phyloP scores from a whole-genome alignment of 2,113 vertebrate species.

The Indicator maculatus region DNA sequence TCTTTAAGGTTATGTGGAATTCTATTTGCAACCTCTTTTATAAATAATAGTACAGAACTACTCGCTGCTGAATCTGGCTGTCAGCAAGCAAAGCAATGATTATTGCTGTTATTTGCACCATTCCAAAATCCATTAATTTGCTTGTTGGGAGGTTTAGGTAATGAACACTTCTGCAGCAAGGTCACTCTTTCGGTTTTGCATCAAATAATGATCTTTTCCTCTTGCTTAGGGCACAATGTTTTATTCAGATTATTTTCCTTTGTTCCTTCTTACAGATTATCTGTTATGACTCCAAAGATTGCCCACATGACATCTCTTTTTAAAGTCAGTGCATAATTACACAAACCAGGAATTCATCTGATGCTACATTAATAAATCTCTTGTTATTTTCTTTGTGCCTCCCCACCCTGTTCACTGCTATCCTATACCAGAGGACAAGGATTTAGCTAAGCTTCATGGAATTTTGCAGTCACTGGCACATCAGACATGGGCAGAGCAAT shows the following conservation, averaged over 20 bases:
- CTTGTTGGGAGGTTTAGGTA: conserved; percentile 50
- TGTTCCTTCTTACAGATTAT: conserved; percentile 65
- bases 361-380: conserved; percentile 56
- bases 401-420: not conserved
- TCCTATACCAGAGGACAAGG: conserved; percentile 25
- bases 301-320: conserved; percentile 42
- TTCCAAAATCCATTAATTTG: conserved; percentile 68
- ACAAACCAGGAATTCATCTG: conserved; percentile 49
- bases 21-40: conserved; percentile 45
- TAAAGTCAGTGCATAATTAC: conserved; percentile 64
- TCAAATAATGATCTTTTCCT: conserved; percentile 56
- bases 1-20: conserved; percentile 37
- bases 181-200: conserved; percentile 63
- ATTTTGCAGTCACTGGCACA: not conserved
- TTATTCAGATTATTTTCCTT: conserved; percentile 76
- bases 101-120: conserved; percentile 31
- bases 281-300: conserved; percentile 53
- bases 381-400: not conserved
- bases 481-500: not conserved
- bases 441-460: not conserved
- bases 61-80: conserved; percentile 46
- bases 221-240: conserved; percentile 66
- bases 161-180: conserved; percentile 64
- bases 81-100: conserved; percentile 59
- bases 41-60: conserved; percentile 52